Conservation (phyloP, 2,888 invertebrate genomes). For the Cerastoderma edule region DNA sequence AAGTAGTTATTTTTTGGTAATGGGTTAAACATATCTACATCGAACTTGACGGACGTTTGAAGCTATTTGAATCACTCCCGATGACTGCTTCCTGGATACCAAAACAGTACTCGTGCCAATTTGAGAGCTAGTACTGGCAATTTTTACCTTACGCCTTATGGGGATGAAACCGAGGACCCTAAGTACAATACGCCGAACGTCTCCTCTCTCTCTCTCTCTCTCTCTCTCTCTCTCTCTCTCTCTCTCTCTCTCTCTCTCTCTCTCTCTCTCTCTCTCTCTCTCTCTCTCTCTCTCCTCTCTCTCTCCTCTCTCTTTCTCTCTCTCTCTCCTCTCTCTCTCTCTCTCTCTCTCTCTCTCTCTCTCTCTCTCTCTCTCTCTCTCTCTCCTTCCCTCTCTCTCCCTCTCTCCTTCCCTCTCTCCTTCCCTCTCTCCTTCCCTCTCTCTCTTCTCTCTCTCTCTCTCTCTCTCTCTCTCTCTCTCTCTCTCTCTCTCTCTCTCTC, state of each 20-base stretch:
- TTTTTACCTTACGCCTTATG: no score
- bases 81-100: no score
- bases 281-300: constrained; percentile 23
- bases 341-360: constrained; percentile 25
- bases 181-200: no score
- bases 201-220: constrained; percentile 22
- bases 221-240: constrained; percentile 24
- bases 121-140: no score
- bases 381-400: constrained; percentile 21
- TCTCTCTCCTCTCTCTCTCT: constrained; percentile 21
- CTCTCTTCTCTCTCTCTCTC: constrained; percentile 17
- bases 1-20: no score
- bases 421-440: constrained; percentile 25
- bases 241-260: constrained; percentile 28
- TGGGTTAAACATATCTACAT: no score
- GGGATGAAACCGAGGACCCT: no score
- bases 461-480: constrained; percentile 13
- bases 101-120: no score
- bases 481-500: constrained; percentile 10
- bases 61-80: no score
- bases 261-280: constrained; percentile 30
- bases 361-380: constrained; percentile 28
- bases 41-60: no score
- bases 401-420: constrained; percentile 24
- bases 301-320: not conserved